These are phyloP conservation scores for Tragelaphus imberbis DNA, from an alignment of 2,113 vertebrate genomes.

Conservation along the genomic window DNA sequence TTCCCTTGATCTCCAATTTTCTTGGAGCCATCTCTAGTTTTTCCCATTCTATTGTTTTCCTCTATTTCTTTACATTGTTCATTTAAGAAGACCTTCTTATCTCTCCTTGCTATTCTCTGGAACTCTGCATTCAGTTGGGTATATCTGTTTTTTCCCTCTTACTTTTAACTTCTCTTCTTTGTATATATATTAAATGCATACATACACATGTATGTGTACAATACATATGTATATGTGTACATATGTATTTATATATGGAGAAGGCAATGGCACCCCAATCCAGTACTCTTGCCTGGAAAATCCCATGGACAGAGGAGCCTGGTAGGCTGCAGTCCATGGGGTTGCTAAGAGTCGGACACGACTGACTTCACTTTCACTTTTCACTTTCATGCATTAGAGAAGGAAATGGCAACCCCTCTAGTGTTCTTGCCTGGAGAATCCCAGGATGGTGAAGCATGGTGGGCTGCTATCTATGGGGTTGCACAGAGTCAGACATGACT, in stretches of 20 bases:
- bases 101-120: neutral
- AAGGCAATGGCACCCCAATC: neutral
- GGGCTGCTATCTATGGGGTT: neutral
- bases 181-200: neutral
- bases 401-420: neutral
- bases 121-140: neutral
- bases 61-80: neutral
- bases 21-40: neutral
- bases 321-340: neutral
- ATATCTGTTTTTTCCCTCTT: neutral
- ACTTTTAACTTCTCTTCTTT: neutral
- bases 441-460: neutral
- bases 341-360: neutral
- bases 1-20: neutral
- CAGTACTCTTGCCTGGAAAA: neutral
- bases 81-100: neutral
- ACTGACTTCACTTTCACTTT: neutral
- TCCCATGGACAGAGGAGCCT: neutral
- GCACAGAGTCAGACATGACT: neutral
- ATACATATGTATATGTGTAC: neutral
- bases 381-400: neutral
- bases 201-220: neutral
- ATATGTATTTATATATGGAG: neutral
- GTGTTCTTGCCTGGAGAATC: neutral
- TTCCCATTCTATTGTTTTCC: neutral